Conservation (phyloP, 2,888 invertebrate genomes). For the Papilio demoleus region DNA sequence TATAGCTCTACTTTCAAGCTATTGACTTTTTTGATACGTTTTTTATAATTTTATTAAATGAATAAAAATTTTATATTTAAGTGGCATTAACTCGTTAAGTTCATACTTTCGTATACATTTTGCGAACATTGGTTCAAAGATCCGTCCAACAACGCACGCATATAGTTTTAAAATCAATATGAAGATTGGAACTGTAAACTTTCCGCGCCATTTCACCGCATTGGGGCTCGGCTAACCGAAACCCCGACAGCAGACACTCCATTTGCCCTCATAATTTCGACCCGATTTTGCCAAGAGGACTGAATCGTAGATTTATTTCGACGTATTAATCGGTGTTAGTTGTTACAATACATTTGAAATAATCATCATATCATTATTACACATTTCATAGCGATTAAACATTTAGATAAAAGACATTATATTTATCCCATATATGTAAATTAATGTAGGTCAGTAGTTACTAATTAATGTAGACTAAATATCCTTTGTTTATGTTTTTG, state of each 20-base stretch:
- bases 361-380: conserved; percentile 77
- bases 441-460: conserved; percentile 67
- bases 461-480: conserved; percentile 62
- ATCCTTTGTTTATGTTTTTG: conserved; percentile 60
- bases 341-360: conserved; percentile 61
- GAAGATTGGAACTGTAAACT: conserved; percentile 12
- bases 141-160: conserved; percentile 36
- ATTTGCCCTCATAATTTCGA: conserved; percentile 33
- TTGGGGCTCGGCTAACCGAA: not conserved
- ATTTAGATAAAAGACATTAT: conserved; percentile 71
- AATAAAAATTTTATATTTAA: conserved; percentile 30
- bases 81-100: conserved; percentile 20
- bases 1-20: conserved; percentile 1
- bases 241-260: conserved; percentile 2
- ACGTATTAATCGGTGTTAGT: conserved; percentile 49
- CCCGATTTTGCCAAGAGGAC: conserved; percentile 32
- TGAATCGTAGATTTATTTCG: conserved; percentile 45
- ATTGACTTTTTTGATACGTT: conserved; percentile 23
- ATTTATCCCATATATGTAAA: conserved; percentile 65
- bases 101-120: conserved; percentile 26
- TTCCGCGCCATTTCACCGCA: conserved; percentile 21
- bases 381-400: conserved; percentile 79
- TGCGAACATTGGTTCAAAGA: conserved; percentile 33
- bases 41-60: conserved; percentile 26
- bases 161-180: conserved; percentile 29